Base-by-base conservation (phyloP, 2,113 vertebrate species). In the Echinops telfairi region DNA sequence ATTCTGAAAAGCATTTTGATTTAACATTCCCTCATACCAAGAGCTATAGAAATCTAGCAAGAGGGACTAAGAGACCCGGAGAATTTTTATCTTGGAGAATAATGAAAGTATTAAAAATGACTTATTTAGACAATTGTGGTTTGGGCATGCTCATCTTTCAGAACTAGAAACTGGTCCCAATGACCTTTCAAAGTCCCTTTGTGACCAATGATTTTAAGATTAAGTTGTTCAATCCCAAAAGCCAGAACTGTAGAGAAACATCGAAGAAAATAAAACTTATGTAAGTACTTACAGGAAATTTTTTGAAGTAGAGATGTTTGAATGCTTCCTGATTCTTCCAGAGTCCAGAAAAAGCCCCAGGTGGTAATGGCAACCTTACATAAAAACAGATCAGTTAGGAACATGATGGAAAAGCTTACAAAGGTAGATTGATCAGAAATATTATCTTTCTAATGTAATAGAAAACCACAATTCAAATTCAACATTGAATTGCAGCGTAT, bases 261-360 rank as follows among this genome's bases (percentile, higher is more conserved):
- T 2, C 20, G 25, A 89, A 68, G 16, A 16, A 22, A 1, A 40
- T 47, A 20, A 77, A 62, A 33, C 47, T 75, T 75, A 94, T 95
- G 36, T 19, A 87, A 91, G 79, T 88, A 97, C 99, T 98, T 98
- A 99, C 99, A 12, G 99, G 98, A 97, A 99, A 99, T 97, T 99
- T 99, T 78, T 98, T 97, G 97, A 99, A 99, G 97, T 99, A 99
- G 6, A 99, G 97, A 85, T 99, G 97, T 95, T 98, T 98, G 96
- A 99, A 99, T 38, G 98, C 97, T 83, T 98, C 98, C 17, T 97
- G 93, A 98, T 99, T 99, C 98, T 99, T 98, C 99, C 99, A 99
- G 95, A 99, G 98, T 83, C 98, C 98, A 10, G 99, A 96, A 15
- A 99, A 99, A 2, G 99, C 98, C 82, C 99, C 99, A 25, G 99